These are phyloP conservation scores for Agrypnus murinus DNA, from an alignment of 2,888 invertebrate species.

Conservation along the genomic window DNA sequence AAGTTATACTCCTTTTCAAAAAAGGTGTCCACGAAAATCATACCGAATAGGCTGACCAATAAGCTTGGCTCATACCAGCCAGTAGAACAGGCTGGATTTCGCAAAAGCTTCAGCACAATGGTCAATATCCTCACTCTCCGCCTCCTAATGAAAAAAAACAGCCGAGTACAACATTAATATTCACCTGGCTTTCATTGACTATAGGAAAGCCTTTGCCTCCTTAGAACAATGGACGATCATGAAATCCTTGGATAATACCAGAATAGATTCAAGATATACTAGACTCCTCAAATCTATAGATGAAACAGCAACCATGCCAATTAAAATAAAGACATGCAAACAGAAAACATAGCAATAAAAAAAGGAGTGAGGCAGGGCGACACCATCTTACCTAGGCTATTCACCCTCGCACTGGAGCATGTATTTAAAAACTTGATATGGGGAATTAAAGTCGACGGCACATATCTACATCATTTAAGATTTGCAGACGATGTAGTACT, in stretches of 20 bases:
- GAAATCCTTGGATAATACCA: slow-evolving; percentile 1
- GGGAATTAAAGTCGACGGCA: too few species aligned
- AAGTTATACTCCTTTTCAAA: not conserved
- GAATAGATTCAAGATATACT: slow-evolving; percentile 1
- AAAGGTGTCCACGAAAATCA: not conserved
- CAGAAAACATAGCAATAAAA: too few species aligned
- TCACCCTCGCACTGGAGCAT: too few species aligned
- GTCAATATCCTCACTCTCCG: not conserved
- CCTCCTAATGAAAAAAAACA: not conserved
- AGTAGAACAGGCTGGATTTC: not conserved
- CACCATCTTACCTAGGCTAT: too few species aligned
- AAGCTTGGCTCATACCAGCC: not conserved
- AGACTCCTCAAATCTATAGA: slow-evolving; percentile 17
- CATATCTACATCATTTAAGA: too few species aligned
- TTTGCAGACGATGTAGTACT: too few species aligned
- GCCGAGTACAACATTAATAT: not conserved
- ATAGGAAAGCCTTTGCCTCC: too few species aligned
- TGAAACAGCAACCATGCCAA: slow-evolving; percentile 5
- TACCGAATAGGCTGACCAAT: not conserved
- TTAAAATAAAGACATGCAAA: too few species aligned
- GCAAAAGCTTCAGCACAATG: not conserved
- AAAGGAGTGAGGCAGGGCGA: too few species aligned
- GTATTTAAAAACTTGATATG: not conserved
- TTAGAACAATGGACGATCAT: too few species aligned
- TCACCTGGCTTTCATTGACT: too few species aligned